A percentile compares a stretch with the other conserved stretches of the same genome.
Evolutionary conservation across 2,888 invertebrate species (phyloP).

Genomic region (Lycaena phlaeas): DNA sequence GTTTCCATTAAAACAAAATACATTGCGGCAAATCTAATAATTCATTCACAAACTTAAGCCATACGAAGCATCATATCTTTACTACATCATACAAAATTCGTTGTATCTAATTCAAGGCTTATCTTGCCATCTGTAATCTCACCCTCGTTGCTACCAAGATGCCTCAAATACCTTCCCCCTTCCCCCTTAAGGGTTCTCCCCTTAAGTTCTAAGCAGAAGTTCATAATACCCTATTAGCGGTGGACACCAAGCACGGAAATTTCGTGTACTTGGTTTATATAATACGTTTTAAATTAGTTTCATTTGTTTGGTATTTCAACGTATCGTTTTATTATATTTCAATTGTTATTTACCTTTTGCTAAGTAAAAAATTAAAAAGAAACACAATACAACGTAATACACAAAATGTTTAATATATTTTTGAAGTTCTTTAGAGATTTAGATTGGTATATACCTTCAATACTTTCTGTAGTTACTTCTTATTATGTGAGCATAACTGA

Average conservation of each 20-base stretch:
- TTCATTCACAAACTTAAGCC: slow-evolving; percentile 60
- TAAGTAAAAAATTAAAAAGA: too few relatives aligned
- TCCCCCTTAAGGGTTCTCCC: slow-evolving; percentile 35
- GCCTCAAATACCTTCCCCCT: slow-evolving; percentile 45
- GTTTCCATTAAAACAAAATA: too few relatives aligned
- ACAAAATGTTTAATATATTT: too few relatives aligned
- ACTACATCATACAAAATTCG: slow-evolving; percentile 67
- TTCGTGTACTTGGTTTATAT: not conserved
- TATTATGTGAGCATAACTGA: too few relatives aligned
- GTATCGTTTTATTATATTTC: too few relatives aligned
- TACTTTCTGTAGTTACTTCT: too few relatives aligned
- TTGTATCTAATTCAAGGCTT: slow-evolving; percentile 69
- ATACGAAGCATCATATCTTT: slow-evolving; percentile 50
- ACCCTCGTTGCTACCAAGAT: slow-evolving; percentile 44
- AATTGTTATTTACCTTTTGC: too few relatives aligned
- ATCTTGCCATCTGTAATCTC: slow-evolving; percentile 70
- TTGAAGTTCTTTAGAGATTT: too few relatives aligned
- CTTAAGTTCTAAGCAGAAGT: slow-evolving; percentile 53
- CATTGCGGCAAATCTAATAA: slow-evolving; percentile 53
- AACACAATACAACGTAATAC: too few relatives aligned
- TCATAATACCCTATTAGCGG: slow-evolving; percentile 69
- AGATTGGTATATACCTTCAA: too few relatives aligned
- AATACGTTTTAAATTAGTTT: not conserved
- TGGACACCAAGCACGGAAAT: slow-evolving; percentile 29
- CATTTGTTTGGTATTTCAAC: not conserved